Base-by-base conservation (phyloP, 1,140 invertebrate genomes). In the Brachionus koreanus region DNA sequence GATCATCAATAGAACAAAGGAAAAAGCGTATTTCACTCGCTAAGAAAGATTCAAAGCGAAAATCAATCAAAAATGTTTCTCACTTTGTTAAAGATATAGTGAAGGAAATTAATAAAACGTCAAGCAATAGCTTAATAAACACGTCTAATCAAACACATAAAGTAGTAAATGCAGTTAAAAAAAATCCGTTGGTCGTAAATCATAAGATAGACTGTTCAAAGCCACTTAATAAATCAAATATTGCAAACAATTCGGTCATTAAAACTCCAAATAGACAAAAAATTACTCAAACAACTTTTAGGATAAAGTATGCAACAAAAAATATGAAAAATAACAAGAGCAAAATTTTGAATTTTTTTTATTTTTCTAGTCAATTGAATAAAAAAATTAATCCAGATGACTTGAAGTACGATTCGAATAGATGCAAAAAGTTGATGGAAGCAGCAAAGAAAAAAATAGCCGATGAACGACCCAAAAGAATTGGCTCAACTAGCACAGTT, bases 361-460 rank as follows among this genome's bases (percentile, higher is more conserved):
- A 16, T 57, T 4, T 3, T 35, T 10, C 35, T 6, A 69, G 33
- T 37, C 65, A 37, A 69, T 69, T 39, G 35, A 29, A 43, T 46
- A 74, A 74, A 46, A 74, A 74, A 46, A 74, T 74, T 4, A 74
- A 46, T 25, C 37, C 42, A 49, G 69, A 74, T 5, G 69, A 74
- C 23, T 46, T 74, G 10, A 74, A 46, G 29, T 74, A 74, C 37
- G 42, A 46, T 46, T 43, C 37, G 0, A 46, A 19, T 9, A 43
- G 23, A 5, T 74, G 42, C 12, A 74, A 74, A 13, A 9, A 33
- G 16, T 12, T 74, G 46, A 43, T 74, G 19, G 69, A 74, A 46
- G 39, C 39, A 9, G 23, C 23, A 13, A 43, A 46, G 12, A 74
- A 74, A 29, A 74, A 74, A 9, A 2, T 74, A 19, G 69, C 69